Evolutionary conservation across 92 coral and sea anemone genomes (phyloP), one percentile per base, ranked within the genome.

Genomic region (Micromussa lordhowensis): DNA sequence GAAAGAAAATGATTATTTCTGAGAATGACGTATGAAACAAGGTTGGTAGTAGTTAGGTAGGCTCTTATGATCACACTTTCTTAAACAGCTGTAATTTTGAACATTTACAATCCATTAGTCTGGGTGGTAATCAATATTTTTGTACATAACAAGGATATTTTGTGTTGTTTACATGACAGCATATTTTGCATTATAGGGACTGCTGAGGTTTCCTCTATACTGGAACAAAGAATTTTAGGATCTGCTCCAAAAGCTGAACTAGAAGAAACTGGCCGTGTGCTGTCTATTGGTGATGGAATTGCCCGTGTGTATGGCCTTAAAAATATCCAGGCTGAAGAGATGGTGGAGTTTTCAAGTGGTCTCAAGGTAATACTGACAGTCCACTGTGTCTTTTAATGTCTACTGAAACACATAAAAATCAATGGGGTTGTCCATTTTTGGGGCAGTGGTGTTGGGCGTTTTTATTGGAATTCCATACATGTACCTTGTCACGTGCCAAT

Each of bases 231-330:
- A 84, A 97, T 97, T 74, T 92, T 97, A 72, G 99, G 98, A 11
- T 88, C 98, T 49, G 92, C 96, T 18, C 98, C 96, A 34, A 97
- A 97, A 84, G 99, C 99, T 40, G 98, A 97, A 77, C 96, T 97
- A 10, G 99, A 97, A 77, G 99, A 97, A 92, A 97, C 99, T 75
- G 99, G 99, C 35, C 94, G 98, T n/a, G 99, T 97, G 73, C 80
- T 97, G 70, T 97, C 99, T 7, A 97, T 97, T 96, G 99, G 99
- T 96, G 99, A 97, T 96, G 99, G 99, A 87, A 97, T 97, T 91
- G 99, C 99, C 81, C 99, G 99, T 94, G 99, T 97, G 5, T 97
- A 96, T 97, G 99, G 99, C 82, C 92, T 97, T 79, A 97, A 97
- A 82, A 97, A 97, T 91, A 97, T 97, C 81, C 99, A 97, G 89